phyloP scores from a whole-genome alignment of 1,140 invertebrate genomes.

The Tetraneura akinire region DNA sequence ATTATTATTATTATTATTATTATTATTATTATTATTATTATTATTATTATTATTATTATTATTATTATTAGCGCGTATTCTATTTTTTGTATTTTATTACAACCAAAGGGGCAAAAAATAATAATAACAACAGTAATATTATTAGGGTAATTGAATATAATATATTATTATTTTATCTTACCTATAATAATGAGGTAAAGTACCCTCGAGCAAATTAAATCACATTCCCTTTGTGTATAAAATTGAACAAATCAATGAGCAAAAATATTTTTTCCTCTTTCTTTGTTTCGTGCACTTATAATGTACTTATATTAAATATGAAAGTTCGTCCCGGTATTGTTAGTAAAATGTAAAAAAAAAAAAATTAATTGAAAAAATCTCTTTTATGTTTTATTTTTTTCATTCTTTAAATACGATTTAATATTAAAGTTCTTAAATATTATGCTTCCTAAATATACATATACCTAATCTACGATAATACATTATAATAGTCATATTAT shows the following conservation, averaged over 20 bases:
- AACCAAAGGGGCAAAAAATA: no score
- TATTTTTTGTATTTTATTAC: no score
- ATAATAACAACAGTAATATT: no score
- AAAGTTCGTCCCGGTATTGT: neutral
- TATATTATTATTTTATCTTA: no score
- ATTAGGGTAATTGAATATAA: no score
- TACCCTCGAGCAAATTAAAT: neutral
- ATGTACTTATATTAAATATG: neutral
- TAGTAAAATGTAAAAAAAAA: neutral
- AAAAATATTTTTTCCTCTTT: neutral
- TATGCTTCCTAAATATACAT: no score
- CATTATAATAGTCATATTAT: no score
- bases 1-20: no score
- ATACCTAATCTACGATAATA: no score
- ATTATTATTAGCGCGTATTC: no score
- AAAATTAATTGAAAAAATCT: neutral
- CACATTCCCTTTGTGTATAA: neutral
- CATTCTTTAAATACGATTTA: neutral
- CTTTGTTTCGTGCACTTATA: neutral
- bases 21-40: no score
- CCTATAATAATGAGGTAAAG: slow-evolving; percentile 25
- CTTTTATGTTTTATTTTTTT: neutral
- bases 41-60: no score
- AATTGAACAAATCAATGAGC: slow-evolving; percentile 3
- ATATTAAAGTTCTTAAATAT: slow-evolving; percentile 12